A percentile compares a stretch with the other conserved stretches of the same genome.
phyloP scores from a whole-genome alignment of 2,888 invertebrate species.

The Linhomoeus sp. region DNA sequence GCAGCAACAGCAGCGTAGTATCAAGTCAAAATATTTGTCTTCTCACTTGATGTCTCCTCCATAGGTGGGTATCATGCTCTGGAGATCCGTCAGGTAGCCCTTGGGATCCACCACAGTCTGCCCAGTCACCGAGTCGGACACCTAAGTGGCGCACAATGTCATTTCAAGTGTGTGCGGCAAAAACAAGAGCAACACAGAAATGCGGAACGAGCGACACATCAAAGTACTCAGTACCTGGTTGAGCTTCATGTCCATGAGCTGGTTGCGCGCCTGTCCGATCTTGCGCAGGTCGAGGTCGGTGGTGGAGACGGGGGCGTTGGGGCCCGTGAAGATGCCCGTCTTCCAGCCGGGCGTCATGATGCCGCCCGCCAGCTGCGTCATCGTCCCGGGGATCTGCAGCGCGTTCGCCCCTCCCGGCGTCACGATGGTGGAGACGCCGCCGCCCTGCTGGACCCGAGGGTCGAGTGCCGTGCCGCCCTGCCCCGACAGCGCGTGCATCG shows the following conservation, averaged over 20 bases:
- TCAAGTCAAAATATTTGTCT: too few species aligned
- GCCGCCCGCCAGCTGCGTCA: constrained; percentile 12
- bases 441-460: constrained; percentile 36
- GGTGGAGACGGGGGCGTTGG: constrained; percentile 16
- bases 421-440: constrained; percentile 10
- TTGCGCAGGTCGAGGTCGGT: constrained; percentile 80
- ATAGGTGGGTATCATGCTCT: constrained; percentile 95
- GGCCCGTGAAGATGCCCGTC: constrained; percentile 34
- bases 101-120: constrained; percentile 99
- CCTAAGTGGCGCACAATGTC: constrained; percentile 8
- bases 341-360: constrained; percentile 54
- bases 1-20: too few species aligned
- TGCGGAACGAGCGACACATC: not conserved
- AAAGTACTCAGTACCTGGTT: constrained; percentile 43
- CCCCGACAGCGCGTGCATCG: constrained; percentile 45
- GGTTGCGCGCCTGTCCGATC: constrained; percentile 95
- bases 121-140: constrained; percentile 81
- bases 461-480: constrained; percentile 51
- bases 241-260: constrained; percentile 93
- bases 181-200: not conserved
- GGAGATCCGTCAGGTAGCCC: constrained; percentile 94
- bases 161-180: not conserved
- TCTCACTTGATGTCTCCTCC: constrained; percentile 48
- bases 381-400: constrained; percentile 34
- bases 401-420: not conserved